These are phyloP conservation scores for Eulemur macaco DNA, from an alignment of 2,113 vertebrate genomes.

Conservation along the genomic window DNA sequence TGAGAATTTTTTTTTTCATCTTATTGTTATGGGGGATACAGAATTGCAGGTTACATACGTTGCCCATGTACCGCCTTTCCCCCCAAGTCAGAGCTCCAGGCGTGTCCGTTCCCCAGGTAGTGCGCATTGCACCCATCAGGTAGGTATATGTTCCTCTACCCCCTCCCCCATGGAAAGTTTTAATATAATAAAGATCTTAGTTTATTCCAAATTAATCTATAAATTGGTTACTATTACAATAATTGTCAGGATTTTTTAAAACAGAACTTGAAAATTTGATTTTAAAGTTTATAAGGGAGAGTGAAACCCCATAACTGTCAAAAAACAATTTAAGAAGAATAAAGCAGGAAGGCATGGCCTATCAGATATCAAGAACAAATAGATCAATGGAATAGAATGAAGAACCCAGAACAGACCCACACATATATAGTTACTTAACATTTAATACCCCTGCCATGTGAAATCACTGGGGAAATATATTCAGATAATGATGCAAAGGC, in stretches of 20 bases:
- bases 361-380: background rate
- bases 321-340: background rate
- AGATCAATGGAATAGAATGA: background rate
- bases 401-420: background rate
- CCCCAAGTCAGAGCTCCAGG: too few relatives aligned
- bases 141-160: too few relatives aligned
- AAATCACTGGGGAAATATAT: background rate
- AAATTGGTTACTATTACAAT: background rate
- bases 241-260: background rate
- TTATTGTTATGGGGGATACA: too few relatives aligned
- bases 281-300: background rate
- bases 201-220: background rate
- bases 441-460: background rate
- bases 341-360: background rate
- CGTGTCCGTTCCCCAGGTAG: too few relatives aligned
- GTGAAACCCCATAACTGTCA: background rate
- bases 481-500: background rate
- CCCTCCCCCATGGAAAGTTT: too few relatives aligned
- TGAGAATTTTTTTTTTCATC: too few relatives aligned
- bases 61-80: too few relatives aligned
- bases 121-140: too few relatives aligned
- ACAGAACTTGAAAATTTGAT: constrained; percentile 8
- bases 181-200: background rate
- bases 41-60: too few relatives aligned
- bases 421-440: background rate